Evolutionary conservation across 2,113 vertebrate species (phyloP).

Genomic region (Pithys albifrons): DNA sequence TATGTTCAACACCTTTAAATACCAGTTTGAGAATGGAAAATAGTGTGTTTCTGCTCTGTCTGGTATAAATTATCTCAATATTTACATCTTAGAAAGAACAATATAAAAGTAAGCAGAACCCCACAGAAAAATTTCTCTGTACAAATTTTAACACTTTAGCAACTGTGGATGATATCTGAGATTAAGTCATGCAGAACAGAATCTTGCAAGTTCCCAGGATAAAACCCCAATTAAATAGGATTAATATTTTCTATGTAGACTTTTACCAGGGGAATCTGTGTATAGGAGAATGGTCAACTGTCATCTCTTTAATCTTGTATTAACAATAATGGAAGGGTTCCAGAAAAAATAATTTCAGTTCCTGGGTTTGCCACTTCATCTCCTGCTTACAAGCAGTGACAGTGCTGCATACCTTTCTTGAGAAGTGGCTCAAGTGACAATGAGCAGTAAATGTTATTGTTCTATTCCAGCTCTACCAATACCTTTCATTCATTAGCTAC

Average conservation of each 20-base stretch:
- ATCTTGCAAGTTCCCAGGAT: neutral
- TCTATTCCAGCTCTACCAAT: neutral
- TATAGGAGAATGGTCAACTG: neutral
- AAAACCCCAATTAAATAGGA: neutral
- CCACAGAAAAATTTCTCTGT: neutral
- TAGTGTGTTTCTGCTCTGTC: neutral
- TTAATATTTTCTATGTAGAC: neutral
- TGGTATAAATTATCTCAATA: neutral
- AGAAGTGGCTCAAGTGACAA: neutral
- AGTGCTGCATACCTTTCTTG: neutral
- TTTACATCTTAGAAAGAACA: neutral
- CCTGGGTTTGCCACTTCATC: neutral
- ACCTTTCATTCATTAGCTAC: neutral
- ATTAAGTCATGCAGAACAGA: neutral
- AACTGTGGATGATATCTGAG: neutral
- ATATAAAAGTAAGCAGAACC: neutral
- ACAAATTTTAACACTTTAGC: neutral
- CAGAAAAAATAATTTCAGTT: neutral
- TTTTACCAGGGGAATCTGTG: neutral
- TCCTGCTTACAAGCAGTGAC: neutral
- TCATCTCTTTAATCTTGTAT: neutral
- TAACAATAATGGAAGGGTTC: neutral
- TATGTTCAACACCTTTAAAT: neutral
- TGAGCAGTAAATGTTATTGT: neutral
- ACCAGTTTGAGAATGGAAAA: neutral